Evolutionary conservation across 2,888 invertebrate species (phyloP), one percentile per base, ranked within the genome.

Genomic region (Ctenicera cuprea): DNA sequence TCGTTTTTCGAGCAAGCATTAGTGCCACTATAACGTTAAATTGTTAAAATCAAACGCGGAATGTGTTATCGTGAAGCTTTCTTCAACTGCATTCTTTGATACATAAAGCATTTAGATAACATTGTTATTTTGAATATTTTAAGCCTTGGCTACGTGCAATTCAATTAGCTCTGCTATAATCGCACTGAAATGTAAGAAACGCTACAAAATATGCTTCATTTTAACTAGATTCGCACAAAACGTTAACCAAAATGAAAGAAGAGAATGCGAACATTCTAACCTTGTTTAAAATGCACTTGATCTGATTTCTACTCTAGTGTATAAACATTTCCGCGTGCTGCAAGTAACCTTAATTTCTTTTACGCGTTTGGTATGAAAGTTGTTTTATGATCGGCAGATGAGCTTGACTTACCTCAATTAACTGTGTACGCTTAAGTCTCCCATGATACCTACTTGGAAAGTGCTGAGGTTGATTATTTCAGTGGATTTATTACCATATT

Each of bases 241-340:
- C 2, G 4, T 5, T 18, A n/a, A n/a, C n/a, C 37, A 22, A 62
- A 45, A 43, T 20, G 62, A 62, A 61, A 69, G 37, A 61, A 62
- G 69, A 62, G 61, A 69, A 69, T 69, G 61, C 50, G 30, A 61
- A 18, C 37, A 61, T 33, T 61, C 26, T 75, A 77, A 72, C 80
- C 79, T 80, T 80, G 78, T 77, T 77, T 74, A 33, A 43, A 66
- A 70, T 80, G 79, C 77, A 78, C 78, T 79, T 79, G 78, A 80
- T 80, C 80, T 62, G 79, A 79, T 79, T 80, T 79, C 79, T 80
- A 80, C 68, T 76, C 22, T 76, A 75, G 74, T 12, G 26, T 76
- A 77, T 79, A 71, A 37, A 62, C 62, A 62, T 75, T 78, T 80
- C 78, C 80, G 76, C 62, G 67, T 74, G 71, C 71, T 50, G 65